Evolutionary conservation across 2,888 invertebrate genomes (phyloP).

Genomic region (Erynnis tages): DNA sequence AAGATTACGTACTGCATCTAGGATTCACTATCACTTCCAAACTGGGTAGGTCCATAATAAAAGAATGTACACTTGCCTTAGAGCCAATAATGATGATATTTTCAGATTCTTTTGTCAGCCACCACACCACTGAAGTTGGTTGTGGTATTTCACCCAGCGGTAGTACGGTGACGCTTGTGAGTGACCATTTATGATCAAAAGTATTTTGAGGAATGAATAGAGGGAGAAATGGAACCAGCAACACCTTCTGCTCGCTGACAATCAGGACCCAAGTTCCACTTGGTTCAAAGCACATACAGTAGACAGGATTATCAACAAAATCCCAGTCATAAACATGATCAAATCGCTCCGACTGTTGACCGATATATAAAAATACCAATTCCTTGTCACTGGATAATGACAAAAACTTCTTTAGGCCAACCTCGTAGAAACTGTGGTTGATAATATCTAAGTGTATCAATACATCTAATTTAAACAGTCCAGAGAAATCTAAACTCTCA

Average conservation of each 20-base stretch:
- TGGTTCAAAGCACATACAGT: constrained; percentile 91
- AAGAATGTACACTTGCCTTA: constrained; percentile 77
- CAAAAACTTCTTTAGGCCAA: constrained; percentile 71
- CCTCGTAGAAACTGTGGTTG: constrained; percentile 71
- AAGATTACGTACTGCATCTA: too few relatives aligned
- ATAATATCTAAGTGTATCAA: constrained; percentile 64
- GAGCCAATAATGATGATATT: constrained; percentile 87
- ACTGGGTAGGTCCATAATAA: too few relatives aligned
- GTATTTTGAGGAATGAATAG: constrained; percentile 66
- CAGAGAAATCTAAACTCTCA: constrained; percentile 70
- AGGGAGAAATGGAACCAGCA: constrained; percentile 75
- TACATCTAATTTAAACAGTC: constrained; percentile 73
- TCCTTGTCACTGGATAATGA: constrained; percentile 69
- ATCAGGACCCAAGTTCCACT: constrained; percentile 89
- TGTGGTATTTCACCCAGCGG: constrained; percentile 61
- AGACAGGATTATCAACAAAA: constrained; percentile 76
- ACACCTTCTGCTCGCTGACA: constrained; percentile 77
- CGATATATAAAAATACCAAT: constrained; percentile 65
- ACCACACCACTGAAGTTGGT: constrained; percentile 87
- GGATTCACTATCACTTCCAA: too few relatives aligned
- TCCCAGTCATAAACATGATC: constrained; percentile 74
- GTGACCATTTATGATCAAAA: constrained; percentile 75
- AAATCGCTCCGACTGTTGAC: constrained; percentile 59
- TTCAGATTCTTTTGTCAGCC: constrained; percentile 88
- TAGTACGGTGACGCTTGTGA: constrained; percentile 71